Evolutionary conservation across 2,888 invertebrate species (phyloP).

Genomic region (Aphodius granarius): DNA sequence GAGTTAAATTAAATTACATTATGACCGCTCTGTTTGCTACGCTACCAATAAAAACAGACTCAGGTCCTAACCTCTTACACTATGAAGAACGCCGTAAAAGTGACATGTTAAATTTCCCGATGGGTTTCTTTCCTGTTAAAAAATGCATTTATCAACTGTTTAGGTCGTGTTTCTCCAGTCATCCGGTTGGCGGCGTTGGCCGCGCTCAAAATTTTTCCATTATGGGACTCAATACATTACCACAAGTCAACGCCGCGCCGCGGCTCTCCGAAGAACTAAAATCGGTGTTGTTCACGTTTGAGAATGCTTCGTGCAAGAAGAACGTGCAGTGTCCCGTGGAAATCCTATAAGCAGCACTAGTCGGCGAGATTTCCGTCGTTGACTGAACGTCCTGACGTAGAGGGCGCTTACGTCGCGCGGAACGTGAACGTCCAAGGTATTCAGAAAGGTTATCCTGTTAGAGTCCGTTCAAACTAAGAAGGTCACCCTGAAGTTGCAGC

Average conservation of each 20-base stretch:
- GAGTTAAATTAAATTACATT: too few species aligned
- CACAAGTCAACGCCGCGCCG: neutral
- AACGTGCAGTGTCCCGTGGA: neutral
- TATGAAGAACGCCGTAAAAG: neutral
- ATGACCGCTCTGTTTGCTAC: too few species aligned
- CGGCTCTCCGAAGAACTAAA: neutral
- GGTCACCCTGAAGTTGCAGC: too few species aligned
- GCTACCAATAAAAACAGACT: too few species aligned
- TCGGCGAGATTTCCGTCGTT: neutral
- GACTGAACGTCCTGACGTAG: neutral
- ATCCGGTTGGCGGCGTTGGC: too few species aligned
- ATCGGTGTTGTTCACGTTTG: neutral
- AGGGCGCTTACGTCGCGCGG: neutral
- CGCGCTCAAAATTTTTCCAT: neutral
- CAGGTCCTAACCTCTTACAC: neutral
- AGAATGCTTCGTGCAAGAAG: neutral
- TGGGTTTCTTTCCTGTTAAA: constrained; percentile 10
- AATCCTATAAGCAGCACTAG: neutral
- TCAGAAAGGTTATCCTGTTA: neutral
- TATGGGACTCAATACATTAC: neutral
- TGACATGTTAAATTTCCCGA: neutral
- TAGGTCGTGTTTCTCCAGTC: neutral
- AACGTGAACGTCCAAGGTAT: neutral
- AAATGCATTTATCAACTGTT: constrained; percentile 10
- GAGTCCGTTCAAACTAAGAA: too few species aligned